Evolutionary conservation across 2,797 vertebrate species (phyloP).

Genomic region (Sebastes melanostomus): DNA sequence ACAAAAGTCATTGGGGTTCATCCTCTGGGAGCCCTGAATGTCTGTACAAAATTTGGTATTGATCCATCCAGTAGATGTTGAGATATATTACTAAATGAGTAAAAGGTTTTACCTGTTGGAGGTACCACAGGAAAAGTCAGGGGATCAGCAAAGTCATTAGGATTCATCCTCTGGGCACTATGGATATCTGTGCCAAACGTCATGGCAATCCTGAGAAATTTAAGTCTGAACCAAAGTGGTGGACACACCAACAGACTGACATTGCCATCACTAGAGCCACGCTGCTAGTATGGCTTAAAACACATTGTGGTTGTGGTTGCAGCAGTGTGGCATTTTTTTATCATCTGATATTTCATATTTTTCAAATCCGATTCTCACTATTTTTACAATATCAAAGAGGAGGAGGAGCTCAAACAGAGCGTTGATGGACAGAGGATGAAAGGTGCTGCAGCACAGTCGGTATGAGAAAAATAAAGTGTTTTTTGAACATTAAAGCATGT

Average conservation of each 20-base stretch:
- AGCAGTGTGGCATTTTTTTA: not conserved
- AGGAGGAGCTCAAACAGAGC: no score
- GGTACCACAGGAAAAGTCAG: not conserved
- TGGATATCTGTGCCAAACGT: not conserved
- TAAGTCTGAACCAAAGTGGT: not conserved
- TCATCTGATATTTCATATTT: not conserved
- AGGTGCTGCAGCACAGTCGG: no score
- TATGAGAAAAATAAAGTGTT: no score
- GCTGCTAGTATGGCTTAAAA: not conserved
- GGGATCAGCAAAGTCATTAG: not conserved
- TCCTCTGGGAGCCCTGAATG: not conserved
- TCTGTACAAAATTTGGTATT: not conserved
- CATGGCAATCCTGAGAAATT: not conserved
- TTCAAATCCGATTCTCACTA: no score
- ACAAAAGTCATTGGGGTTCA: not conserved
- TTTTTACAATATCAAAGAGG: no score
- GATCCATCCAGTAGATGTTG: not conserved
- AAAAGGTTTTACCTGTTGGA: not conserved
- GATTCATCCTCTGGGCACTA: not conserved
- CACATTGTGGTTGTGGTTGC: not conserved
- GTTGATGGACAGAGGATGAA: no score
- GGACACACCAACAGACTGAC: not conserved
- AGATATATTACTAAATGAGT: not conserved
- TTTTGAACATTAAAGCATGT: no score
- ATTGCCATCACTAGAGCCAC: not conserved